These are phyloP conservation scores for Dione vanillae DNA, from an alignment of 2,888 invertebrate genomes.

Conservation along the genomic window DNA sequence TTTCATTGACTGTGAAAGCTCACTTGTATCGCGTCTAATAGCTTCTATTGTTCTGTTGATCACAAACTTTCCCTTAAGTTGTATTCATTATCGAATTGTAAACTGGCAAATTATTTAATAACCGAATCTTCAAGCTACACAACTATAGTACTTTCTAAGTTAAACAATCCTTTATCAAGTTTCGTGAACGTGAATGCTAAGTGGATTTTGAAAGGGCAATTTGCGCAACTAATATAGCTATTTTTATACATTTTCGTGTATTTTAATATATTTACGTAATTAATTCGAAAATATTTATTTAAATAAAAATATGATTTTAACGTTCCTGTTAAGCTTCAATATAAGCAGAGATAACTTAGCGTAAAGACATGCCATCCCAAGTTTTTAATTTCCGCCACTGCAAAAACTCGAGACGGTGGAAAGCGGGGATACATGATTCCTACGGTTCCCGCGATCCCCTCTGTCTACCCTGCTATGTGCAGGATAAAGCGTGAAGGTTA, in stretches of 20 bases:
- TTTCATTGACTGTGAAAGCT: not conserved
- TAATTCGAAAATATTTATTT: not conserved
- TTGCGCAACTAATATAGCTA: not conserved
- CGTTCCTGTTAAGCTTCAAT: too few relatives aligned
- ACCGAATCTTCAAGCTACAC: constrained; percentile 3
- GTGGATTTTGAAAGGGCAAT: not conserved
- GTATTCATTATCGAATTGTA: constrained; percentile 12
- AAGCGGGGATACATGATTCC: too few relatives aligned
- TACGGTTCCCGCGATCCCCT: too few relatives aligned
- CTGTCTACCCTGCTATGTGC: too few relatives aligned
- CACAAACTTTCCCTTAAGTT: constrained; percentile 14
- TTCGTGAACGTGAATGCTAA: constrained; percentile 12
- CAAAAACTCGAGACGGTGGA: too few relatives aligned
- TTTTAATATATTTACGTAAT: not conserved
- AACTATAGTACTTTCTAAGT: constrained; percentile 23
- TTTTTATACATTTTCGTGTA: not conserved
- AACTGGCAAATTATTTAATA: constrained; percentile 24
- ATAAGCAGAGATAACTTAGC: too few relatives aligned
- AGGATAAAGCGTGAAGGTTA: too few relatives aligned
- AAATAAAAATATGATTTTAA: too few relatives aligned
- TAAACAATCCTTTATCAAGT: constrained; percentile 24
- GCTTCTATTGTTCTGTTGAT: constrained; percentile 11
- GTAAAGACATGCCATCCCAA: too few relatives aligned
- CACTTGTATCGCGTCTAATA: not conserved
- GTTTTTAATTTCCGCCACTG: too few relatives aligned